Conservation (phyloP, 92 coral and sea anemone genomes). For the Phymanthus crucifer region DNA sequence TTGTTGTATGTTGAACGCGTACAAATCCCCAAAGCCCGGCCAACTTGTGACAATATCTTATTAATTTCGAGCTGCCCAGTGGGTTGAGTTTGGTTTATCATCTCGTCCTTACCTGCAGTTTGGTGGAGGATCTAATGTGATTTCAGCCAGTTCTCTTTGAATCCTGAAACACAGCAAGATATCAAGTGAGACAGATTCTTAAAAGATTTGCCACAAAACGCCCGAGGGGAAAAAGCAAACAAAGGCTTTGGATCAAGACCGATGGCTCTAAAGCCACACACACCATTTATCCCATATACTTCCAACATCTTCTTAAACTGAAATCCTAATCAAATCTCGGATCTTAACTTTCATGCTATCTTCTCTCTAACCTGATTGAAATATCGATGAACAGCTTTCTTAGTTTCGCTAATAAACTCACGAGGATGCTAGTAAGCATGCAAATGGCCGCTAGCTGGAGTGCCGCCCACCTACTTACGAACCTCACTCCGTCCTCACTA, state of each 20-base stretch:
- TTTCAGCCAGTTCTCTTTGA: constrained; percentile 66
- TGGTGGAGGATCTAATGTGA: constrained; percentile 60
- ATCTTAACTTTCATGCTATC: background rate
- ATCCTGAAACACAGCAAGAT: constrained; percentile 46
- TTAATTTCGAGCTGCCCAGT: background rate
- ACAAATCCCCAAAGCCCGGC: constrained; percentile 18
- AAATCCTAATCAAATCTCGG: background rate
- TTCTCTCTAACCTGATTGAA: constrained; percentile 5
- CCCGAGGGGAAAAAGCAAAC: constrained; percentile 29
- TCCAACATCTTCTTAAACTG: background rate
- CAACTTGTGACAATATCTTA: background rate
- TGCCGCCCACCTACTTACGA: constrained; percentile 10
- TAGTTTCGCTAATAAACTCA: background rate
- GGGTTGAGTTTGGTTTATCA: background rate
- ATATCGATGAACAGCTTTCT: background rate
- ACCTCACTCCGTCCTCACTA: no score
- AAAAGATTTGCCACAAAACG: constrained; percentile 37
- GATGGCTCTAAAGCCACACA: background rate
- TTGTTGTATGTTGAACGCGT: constrained; percentile 19
- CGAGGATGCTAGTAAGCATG: constrained; percentile 6
- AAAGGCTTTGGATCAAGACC: constrained; percentile 10
- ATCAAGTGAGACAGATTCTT: constrained; percentile 31
- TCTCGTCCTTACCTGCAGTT: constrained; percentile 56
- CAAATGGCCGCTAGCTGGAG: background rate
- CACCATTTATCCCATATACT: background rate